phyloP scores from a whole-genome alignment of 2,888 invertebrate species.

The Plagodis dolabraria region DNA sequence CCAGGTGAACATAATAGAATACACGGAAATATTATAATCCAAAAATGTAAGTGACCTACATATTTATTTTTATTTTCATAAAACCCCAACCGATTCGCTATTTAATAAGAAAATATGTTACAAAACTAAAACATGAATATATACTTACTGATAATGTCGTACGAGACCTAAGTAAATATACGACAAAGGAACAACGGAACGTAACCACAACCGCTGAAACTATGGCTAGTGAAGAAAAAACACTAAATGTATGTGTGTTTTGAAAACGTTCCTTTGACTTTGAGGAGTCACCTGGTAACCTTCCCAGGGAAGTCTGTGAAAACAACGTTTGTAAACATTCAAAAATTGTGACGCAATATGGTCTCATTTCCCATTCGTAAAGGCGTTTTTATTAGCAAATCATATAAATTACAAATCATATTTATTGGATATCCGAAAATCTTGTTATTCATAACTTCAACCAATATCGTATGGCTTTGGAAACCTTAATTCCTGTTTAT shows the following conservation, averaged over 20 bases:
- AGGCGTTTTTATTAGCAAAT: constrained; percentile 1
- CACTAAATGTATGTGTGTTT: constrained; percentile 14
- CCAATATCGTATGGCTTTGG: constrained; percentile 5
- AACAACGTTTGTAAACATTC: constrained; percentile 14
- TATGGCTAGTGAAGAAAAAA: constrained; percentile 20
- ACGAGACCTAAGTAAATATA: constrained; percentile 28
- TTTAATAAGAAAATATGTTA: too few species aligned
- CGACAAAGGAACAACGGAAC: constrained; percentile 17
- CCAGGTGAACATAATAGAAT: too few species aligned
- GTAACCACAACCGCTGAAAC: constrained; percentile 17
- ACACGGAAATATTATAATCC: too few species aligned
- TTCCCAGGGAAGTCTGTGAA: constrained; percentile 17
- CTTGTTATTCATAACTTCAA: constrained; percentile 2
- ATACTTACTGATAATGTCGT: too few species aligned
- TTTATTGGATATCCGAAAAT: constrained; percentile 4
- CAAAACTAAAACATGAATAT: too few species aligned
- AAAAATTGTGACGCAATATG: constrained; percentile 10
- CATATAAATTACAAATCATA: constrained; percentile 9
- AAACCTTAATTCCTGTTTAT: constrained; percentile 10
- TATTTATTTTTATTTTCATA: too few species aligned
- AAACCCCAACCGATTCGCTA: too few species aligned
- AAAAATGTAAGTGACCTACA: too few species aligned
- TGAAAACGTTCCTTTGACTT: constrained; percentile 29
- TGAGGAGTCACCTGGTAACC: constrained; percentile 24
- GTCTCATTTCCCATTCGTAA: constrained; percentile 9